A percentile compares a stretch with the other conserved stretches of the same genome.
phyloP scores from a whole-genome alignment of 2,797 vertebrate genomes.

The Hippopotamyrus pictus region DNA sequence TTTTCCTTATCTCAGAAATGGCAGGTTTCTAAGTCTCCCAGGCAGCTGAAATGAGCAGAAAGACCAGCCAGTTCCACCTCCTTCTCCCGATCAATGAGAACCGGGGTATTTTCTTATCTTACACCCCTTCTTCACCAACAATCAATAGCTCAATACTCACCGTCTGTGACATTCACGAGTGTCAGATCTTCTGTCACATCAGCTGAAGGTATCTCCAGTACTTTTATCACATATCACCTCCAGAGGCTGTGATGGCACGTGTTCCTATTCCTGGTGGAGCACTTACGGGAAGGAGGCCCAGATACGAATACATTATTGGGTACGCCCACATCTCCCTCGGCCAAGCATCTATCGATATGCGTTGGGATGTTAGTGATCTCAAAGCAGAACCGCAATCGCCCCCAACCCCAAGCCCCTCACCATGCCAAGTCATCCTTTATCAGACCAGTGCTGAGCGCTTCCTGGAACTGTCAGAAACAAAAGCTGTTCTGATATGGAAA shows the following conservation, averaged over 20 bases:
- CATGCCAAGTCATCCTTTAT: constrained; percentile 11
- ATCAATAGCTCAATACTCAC: constrained; percentile 49
- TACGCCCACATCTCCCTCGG: not conserved
- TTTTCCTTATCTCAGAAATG: not conserved
- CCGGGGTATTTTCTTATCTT: constrained; percentile 11
- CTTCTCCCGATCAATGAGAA: constrained; percentile 10
- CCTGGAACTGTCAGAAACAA: constrained; percentile 19
- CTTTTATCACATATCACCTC: constrained; percentile 16
- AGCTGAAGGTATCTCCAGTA: not conserved
- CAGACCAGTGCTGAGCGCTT: not conserved
- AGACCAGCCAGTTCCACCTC: not conserved
- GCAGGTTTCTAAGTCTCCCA: not conserved
- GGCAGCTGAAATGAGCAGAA: not conserved
- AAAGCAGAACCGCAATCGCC: not conserved
- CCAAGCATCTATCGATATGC: not conserved
- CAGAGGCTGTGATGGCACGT: not conserved
- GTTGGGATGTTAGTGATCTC: constrained; percentile 15
- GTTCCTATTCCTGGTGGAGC: constrained; percentile 1
- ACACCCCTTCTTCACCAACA: constrained; percentile 6
- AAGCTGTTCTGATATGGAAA: constrained; percentile 14
- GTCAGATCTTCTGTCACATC: constrained; percentile 42
- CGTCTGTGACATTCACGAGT: constrained; percentile 49
- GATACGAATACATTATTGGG: constrained; percentile 1
- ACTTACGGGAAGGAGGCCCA: constrained; percentile 12
- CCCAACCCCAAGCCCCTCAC: not conserved